Percentiles rank a stretch among this genome's conserved stretches.
Conservation (phyloP, 1,140 invertebrate species). For the Anthonomus grandis region DNA sequence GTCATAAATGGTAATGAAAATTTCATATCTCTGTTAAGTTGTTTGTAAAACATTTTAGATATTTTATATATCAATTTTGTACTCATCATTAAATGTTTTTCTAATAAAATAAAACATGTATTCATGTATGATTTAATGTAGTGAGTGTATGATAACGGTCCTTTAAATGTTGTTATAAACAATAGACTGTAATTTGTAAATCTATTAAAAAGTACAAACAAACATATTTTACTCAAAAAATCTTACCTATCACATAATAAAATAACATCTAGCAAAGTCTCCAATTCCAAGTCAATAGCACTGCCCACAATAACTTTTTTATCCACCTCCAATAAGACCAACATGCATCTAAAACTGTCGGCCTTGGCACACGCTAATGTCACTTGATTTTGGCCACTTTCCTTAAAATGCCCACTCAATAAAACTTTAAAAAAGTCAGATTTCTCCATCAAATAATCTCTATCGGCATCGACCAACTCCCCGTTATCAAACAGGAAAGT, state of each 20-base stretch:
- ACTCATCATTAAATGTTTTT: no score
- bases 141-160: no score
- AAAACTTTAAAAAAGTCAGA: slow-evolving; percentile 65
- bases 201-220: no score
- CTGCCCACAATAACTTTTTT: slow-evolving; percentile 25
- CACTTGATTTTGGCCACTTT: slow-evolving; percentile 58
- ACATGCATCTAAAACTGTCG: slow-evolving; percentile 54
- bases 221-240: no score
- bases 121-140: no score
- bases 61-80: no score
- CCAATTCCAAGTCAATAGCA: slow-evolving; percentile 53
- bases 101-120: no score
- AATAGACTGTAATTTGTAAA: no score
- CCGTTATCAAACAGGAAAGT: slow-evolving; percentile 64
- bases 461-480: slow-evolving; percentile 57
- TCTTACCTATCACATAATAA: slow-evolving; percentile 56
- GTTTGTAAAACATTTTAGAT: no score
- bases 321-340: slow-evolving; percentile 54
- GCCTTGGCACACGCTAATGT: slow-evolving; percentile 56
- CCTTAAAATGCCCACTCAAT: slow-evolving; percentile 63
- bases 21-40: no score
- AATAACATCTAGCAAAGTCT: slow-evolving; percentile 63
- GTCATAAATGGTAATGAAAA: no score
- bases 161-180: no score
- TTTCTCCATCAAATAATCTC: slow-evolving; percentile 57